Base-by-base conservation (phyloP, 1,140 invertebrate genomes). In the Melanaphis sacchari region DNA sequence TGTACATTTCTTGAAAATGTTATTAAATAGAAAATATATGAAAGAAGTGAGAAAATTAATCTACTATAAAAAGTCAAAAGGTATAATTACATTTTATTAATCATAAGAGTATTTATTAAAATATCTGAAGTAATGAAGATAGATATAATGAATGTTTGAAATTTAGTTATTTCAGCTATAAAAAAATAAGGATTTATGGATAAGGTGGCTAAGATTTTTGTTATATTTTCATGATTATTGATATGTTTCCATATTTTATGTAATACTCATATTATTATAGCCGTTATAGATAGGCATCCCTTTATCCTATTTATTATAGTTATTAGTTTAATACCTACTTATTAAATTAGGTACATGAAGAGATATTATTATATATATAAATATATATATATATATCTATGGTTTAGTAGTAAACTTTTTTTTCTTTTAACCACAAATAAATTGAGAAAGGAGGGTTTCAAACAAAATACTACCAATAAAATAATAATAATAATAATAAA, bases 361-460 rank as follows among this genome's bases (percentile, higher is more conserved):
- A 84, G 4, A 87, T 87, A 49, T 49, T 88, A 36, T 87, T 46
- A 87, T 49, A 88, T n/a, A 88, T 36, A 49, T n/a, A 46, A 41
- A 49, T 46, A 36, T 88, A 88, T 36, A 49, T n/a, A 46, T 85
- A 49, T 46, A 36, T 88, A 88, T n/a, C 46, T 88, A 88, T 88
- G 7, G 36, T 36, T 9, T 81, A 15, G 59, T 93, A 43, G 49
- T 40, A 93, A 93, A 93, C 91, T 93, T 52, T 93, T 89, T 90
- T 94, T 94, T 89, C 89, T 90, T 91, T 91, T 91, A 91, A 91
- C 59, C 52, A 76, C 90, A 43, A 91, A 91, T 81, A n/a, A n/a
- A 46, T 46, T 76, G 54, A 91, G 49, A 36, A n/a, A 36, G 26
- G 54, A 38, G 22, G 40, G 11, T n/a, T 90, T 91, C 26, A 66